A percentile compares a stretch with the other conserved stretches of the same genome.
Evolutionary conservation across 2,888 invertebrate genomes (phyloP).

Genomic region (Eupithecia abbreviata): DNA sequence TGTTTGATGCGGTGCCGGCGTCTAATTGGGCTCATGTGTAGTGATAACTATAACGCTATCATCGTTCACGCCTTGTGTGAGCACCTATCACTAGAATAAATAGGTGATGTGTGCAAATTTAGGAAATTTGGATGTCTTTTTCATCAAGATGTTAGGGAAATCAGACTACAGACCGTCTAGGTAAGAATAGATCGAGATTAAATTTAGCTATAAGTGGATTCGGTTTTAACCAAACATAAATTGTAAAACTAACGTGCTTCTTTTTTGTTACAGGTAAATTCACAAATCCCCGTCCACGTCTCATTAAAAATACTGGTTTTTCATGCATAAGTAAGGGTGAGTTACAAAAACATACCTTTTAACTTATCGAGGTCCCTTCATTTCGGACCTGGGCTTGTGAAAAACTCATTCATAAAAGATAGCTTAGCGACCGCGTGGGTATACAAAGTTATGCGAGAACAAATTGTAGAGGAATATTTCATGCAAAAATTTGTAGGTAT

Average conservation of each 20-base stretch:
- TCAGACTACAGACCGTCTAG: not conserved
- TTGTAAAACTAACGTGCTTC: slow-evolving; percentile 6
- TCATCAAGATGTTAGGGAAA: not conserved
- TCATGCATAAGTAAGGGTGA: slow-evolving; percentile 47
- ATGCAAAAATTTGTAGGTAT: slow-evolving; percentile 59
- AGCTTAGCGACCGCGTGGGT: slow-evolving; percentile 9
- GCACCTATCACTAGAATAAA: not conserved
- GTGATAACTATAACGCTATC: slow-evolving; percentile 30
- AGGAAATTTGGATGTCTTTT: not conserved
- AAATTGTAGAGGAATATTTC: slow-evolving; percentile 64
- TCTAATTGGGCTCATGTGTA: slow-evolving; percentile 39
- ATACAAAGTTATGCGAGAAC: slow-evolving; percentile 50
- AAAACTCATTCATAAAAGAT: slow-evolving; percentile 56
- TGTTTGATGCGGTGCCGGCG: slow-evolving; percentile 42
- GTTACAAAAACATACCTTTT: slow-evolving; percentile 51
- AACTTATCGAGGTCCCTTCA: slow-evolving; percentile 43
- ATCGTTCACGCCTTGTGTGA: not conserved
- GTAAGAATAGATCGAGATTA: not conserved
- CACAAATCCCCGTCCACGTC: slow-evolving; percentile 4
- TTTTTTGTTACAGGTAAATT: slow-evolving; percentile 68
- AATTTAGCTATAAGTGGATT: not conserved
- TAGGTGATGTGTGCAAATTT: not conserved
- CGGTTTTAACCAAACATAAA: not conserved
- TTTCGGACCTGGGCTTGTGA: slow-evolving; percentile 50
- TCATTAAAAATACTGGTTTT: slow-evolving; percentile 22